These are phyloP conservation scores for Stigmatopora nigra DNA, from an alignment of 2,113 vertebrate species.

Conservation along the genomic window DNA sequence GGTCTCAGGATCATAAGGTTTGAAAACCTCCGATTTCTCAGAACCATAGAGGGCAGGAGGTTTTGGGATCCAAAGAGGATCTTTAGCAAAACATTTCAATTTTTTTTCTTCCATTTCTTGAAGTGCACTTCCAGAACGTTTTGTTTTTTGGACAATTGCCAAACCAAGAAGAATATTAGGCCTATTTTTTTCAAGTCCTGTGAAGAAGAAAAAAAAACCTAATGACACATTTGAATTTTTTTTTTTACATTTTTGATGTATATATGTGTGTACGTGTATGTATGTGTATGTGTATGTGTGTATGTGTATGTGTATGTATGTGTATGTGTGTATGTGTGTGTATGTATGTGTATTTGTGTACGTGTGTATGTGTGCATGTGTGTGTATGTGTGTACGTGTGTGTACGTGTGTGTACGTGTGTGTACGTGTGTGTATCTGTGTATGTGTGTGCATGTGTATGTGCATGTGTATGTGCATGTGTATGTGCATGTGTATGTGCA, in stretches of 20 bases:
- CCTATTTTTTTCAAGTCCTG: slow-evolving; percentile 86
- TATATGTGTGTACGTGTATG: too few species aligned
- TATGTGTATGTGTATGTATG: too few species aligned
- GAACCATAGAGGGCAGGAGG: slow-evolving; percentile 51
- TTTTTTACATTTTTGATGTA: background rate
- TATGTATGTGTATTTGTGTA: too few species aligned
- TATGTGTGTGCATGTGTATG: too few species aligned
- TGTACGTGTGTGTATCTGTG: too few species aligned
- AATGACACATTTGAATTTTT: slow-evolving; percentile 3
- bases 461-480: too few species aligned
- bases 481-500: too few species aligned
- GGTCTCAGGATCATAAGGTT: slow-evolving; percentile 67
- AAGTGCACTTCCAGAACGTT: slow-evolving; percentile 62
- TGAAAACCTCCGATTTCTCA: slow-evolving; percentile 71
- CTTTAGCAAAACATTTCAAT: slow-evolving; percentile 64
- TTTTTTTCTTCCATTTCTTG: slow-evolving; percentile 80
- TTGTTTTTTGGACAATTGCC: slow-evolving; percentile 84
- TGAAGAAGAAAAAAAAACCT: slow-evolving; percentile 46
- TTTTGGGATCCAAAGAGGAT: slow-evolving; percentile 69
- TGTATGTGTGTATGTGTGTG: too few species aligned
- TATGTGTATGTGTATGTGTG: too few species aligned
- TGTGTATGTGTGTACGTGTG: too few species aligned
- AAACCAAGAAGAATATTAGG: slow-evolving; percentile 92
- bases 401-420: too few species aligned
- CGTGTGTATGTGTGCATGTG: too few species aligned